phyloP scores from a whole-genome alignment of 2,888 invertebrate species.

The Cataglyphis livida region DNA sequence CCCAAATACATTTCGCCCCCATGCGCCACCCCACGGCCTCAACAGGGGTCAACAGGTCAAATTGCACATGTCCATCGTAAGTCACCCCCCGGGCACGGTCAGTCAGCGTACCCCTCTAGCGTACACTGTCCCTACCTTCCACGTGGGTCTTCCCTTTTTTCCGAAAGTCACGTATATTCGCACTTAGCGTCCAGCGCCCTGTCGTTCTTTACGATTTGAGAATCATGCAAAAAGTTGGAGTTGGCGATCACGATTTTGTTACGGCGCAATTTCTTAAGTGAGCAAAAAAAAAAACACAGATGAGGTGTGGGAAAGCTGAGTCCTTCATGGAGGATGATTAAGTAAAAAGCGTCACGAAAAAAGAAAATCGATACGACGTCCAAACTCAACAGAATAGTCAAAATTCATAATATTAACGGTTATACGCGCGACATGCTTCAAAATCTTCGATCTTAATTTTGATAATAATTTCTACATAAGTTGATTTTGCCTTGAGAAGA shows the following conservation, averaged over 20 bases:
- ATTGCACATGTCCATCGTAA: conserved; percentile 84
- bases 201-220: conserved; percentile 4
- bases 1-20: conserved; percentile 84
- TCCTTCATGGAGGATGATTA: background rate
- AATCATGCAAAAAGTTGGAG: conserved; percentile 37
- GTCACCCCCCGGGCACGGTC: conserved; percentile 77
- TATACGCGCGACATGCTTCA: background rate
- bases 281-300: background rate
- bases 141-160: conserved; percentile 24
- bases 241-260: background rate
- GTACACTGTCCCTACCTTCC: conserved; percentile 38
- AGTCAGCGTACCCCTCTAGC: conserved; percentile 24
- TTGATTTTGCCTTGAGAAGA: background rate
- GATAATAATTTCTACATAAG: background rate
- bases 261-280: background rate
- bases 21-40: conserved; percentile 71
- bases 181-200: conserved; percentile 22
- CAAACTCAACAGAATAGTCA: background rate
- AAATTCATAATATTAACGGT: background rate
- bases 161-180: conserved; percentile 66
- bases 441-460: background rate
- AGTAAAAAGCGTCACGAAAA: background rate
- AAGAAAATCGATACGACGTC: background rate
- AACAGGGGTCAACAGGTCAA: conserved; percentile 84
- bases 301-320: background rate